Conservation (phyloP, 2,113 vertebrate genomes). For the Brachyhypopomus gauderio region DNA sequence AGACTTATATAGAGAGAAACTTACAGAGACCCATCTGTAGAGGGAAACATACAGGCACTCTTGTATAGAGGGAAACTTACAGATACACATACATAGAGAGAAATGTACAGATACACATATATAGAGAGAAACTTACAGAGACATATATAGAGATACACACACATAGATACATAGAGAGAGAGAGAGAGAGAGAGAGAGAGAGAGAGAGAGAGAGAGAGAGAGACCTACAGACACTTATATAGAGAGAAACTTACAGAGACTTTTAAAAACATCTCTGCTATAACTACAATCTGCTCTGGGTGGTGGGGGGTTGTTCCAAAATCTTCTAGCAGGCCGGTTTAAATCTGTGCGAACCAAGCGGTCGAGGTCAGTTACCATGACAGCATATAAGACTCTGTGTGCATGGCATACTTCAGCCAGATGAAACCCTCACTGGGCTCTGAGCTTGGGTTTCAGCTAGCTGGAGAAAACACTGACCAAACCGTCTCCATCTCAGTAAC, state of each 20-base stretch:
- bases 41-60: neutral
- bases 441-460: neutral
- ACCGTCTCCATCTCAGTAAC: neutral
- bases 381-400: constrained; percentile 52
- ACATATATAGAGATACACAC: neutral
- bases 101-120: neutral
- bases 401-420: constrained; percentile 27
- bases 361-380: constrained; percentile 50
- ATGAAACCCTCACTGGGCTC: neutral
- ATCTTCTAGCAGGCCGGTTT: constrained; percentile 41
- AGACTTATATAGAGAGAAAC: neutral
- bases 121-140: neutral
- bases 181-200: too few relatives aligned
- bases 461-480: neutral
- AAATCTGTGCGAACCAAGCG: constrained; percentile 39
- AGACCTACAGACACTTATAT: neutral
- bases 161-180: neutral
- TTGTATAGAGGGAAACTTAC: neutral
- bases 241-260: neutral
- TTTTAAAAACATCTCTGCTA: neutral
- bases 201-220: too few relatives aligned
- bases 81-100: neutral
- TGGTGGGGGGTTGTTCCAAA: neutral
- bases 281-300: neutral
- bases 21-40: neutral